These are phyloP conservation scores for Lagopus leucura DNA, from an alignment of 2,113 vertebrate species.

Conservation along the genomic window DNA sequence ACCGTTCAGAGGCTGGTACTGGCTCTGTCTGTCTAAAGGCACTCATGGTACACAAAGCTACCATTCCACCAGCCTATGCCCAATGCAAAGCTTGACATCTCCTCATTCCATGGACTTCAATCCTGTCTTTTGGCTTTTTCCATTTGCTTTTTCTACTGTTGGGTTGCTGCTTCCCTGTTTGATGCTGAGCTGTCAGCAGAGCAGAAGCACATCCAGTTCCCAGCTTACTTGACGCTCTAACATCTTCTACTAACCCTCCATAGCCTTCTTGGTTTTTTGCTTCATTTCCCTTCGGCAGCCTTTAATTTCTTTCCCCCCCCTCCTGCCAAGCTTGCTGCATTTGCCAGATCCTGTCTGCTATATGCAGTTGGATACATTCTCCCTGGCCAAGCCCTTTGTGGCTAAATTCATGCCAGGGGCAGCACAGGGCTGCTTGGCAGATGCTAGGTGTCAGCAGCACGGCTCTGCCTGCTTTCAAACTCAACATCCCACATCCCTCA, in stretches of 20 bases:
- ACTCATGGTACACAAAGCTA: neutral
- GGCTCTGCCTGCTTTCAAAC: neutral
- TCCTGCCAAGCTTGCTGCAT: accelerated
- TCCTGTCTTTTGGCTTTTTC: neutral
- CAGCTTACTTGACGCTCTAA: neutral
- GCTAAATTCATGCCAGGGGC: neutral
- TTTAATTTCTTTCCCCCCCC: accelerated
- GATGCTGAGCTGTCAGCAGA: neutral
- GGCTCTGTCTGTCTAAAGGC: neutral
- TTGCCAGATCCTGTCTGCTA: neutral
- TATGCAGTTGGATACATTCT: neutral
- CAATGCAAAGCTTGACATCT: neutral
- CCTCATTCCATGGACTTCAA: accelerated
- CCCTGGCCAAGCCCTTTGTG: neutral
- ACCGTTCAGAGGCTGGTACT: accelerated
- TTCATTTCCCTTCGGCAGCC: neutral
- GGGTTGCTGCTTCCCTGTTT: neutral
- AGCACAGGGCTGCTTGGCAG: accelerated
- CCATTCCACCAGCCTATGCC: neutral
- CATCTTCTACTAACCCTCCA: neutral
- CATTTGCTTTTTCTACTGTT: neutral
- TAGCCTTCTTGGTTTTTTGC: neutral
- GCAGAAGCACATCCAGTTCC: neutral
- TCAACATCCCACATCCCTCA: accelerated
- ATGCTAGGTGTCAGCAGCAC: accelerated